Base-by-base conservation (phyloP, 2,888 invertebrate genomes). In the Hemaris fuciformis region DNA sequence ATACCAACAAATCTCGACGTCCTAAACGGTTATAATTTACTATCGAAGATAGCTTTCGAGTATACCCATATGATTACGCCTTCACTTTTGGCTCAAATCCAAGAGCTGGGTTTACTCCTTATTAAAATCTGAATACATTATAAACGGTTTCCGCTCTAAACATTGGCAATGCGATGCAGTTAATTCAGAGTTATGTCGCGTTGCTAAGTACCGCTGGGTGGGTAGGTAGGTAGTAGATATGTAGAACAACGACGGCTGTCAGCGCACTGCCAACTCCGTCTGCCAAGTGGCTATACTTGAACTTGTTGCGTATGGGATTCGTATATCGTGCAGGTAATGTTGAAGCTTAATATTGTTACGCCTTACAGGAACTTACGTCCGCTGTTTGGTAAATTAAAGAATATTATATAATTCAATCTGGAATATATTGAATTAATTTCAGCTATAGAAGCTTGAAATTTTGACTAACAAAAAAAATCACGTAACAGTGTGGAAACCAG, bases 271-370 rank as follows among this genome's bases (percentile, higher is more conserved):
- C 88, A 87, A 77, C 68, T 64, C 60, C 63, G 65, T 66, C 70
- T 85, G 88, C 86, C 87, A 87, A 86, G 76, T 77, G 68, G n/a
- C 41, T 53, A 60, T 60, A 60, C 60, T 53, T 60, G 60, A 60
- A 60, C 60, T 60, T 60, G 56, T 41, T 38, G 23, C 22, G 56
- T 56, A 31, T 31, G 27, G 22, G 20, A 34, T n/a, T 2, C 4
- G 20, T 57, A 10, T 20, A 23, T n/a, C 6, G 22, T 20, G 6
- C 5, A 22, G 6, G 6, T 53, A 25, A 22, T 53, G 31, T 13
- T 27, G 6, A 25, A 48, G 18, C 41, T 8, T 10, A n/a, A n/a
- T n/a, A n/a, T n/a, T n/a, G n/a, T n/a, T n/a, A n/a, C n/a, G n/a
- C n/a, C n/a, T n/a, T n/a, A n/a, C n/a, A n/a, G n/a, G n/a, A n/a